Conservation (phyloP, 2,888 invertebrate species). For the Rhabditoides inermis region DNA sequence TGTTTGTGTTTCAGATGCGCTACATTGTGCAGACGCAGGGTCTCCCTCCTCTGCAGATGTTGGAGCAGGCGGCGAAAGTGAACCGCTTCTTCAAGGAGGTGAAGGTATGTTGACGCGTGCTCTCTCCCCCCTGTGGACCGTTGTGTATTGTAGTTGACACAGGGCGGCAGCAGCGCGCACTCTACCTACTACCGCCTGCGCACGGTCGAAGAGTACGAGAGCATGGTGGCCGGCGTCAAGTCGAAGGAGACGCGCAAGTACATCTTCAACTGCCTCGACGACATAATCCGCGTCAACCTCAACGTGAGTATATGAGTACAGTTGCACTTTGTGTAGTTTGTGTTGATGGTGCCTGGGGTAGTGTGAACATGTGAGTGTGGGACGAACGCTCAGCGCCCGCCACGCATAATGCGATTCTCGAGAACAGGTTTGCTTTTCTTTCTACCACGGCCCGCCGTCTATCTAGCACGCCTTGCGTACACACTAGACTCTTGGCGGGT, state of each 20-base stretch:
- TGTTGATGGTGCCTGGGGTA: no score
- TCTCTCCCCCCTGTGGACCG: background rate
- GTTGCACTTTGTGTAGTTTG: no score
- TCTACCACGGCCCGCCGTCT: no score
- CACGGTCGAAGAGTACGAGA: conserved; percentile 95
- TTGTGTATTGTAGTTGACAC: background rate
- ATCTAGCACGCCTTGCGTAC: no score
- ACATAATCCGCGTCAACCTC: no score
- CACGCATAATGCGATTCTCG: no score
- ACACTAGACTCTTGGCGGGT: no score
- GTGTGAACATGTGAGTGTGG: no score
- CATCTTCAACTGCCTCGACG: conserved; percentile 97
- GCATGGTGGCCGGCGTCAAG: conserved; percentile 83
- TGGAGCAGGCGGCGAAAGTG: conserved; percentile 91
- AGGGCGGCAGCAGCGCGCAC: conserved; percentile 6
- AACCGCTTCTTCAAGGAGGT: conserved; percentile 75
- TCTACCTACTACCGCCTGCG: conserved; percentile 60
- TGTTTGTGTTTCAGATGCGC: no score
- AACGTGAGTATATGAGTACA: no score
- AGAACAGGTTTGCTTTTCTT: no score
- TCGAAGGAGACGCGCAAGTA: conserved; percentile 99
- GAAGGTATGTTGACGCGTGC: background rate
- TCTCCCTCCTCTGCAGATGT: conserved; percentile 92
- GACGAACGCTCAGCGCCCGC: no score
- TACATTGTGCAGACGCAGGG: conserved; percentile 88